Percentiles rank a stretch among this genome's conserved stretches.
Conservation (phyloP, 2,797 vertebrate species). For the Steatocranus sp. region DNA sequence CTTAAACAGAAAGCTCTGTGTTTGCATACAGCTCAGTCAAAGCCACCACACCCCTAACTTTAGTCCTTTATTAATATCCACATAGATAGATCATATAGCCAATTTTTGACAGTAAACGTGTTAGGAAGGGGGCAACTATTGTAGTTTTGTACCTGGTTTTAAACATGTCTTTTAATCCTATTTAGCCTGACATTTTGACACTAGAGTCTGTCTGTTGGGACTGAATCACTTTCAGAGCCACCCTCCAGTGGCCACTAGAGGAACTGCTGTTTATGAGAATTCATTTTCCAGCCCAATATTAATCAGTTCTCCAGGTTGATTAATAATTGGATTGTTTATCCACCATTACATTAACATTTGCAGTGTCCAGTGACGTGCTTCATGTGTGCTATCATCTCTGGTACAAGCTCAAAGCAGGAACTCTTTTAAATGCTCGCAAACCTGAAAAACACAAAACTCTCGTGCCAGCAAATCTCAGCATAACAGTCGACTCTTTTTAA, state of each 20-base stretch:
- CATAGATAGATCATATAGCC: not conserved
- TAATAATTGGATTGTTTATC: not conserved
- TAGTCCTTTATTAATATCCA: not conserved
- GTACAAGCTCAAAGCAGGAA: not conserved
- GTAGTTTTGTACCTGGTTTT: not conserved
- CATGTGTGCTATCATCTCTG: accelerated
- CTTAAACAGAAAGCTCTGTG: not conserved
- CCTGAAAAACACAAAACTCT: not conserved
- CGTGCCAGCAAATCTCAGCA: not conserved
- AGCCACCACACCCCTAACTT: not conserved
- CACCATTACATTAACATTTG: not conserved
- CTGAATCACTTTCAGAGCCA: not conserved
- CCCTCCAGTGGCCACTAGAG: not conserved
- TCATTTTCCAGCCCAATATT: not conserved
- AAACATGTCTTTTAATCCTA: not conserved
- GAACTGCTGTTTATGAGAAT: not conserved
- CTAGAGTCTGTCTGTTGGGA: not conserved
- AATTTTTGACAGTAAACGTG: not conserved
- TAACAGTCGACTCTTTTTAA: accelerated
- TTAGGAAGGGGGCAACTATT: not conserved
- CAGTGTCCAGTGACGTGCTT: not conserved
- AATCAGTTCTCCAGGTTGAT: not conserved
- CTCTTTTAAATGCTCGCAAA: not conserved
- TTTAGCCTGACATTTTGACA: not conserved
- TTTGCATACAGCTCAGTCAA: not conserved